A percentile compares a stretch with the other conserved stretches of the same genome.
Evolutionary conservation across 2,797 vertebrate genomes (phyloP).

Genomic region (Setipinna tenuifilis): DNA sequence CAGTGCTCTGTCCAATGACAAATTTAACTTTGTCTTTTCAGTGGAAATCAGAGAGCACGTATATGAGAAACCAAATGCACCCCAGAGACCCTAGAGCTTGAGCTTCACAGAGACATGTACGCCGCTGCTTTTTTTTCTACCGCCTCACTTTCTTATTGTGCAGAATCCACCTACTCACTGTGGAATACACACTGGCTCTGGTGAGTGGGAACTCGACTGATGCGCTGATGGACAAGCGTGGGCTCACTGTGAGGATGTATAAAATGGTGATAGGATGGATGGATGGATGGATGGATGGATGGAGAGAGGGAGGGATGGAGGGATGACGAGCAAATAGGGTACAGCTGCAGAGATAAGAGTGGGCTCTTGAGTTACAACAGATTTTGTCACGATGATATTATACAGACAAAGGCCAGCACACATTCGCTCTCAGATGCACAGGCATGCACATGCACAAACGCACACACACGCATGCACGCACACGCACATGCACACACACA

Average conservation of each 20-base stretch:
- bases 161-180: background rate
- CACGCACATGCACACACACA: background rate
- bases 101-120: background rate
- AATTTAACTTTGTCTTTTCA: background rate
- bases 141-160: background rate
- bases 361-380: background rate
- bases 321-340: conserved; percentile 23
- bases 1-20: background rate
- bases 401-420: background rate
- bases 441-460: background rate
- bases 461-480: conserved; percentile 12
- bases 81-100: background rate
- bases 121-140: background rate
- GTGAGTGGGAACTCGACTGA: background rate
- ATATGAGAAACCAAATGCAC: background rate
- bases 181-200: background rate
- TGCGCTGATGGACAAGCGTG: background rate
- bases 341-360: conserved; percentile 25
- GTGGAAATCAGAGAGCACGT: background rate
- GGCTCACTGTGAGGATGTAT: background rate
- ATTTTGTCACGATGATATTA: conserved; percentile 36
- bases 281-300: background rate
- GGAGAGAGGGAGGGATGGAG: background rate
- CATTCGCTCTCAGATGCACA: background rate
- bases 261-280: background rate